Evolutionary conservation across 2,797 vertebrate genomes (phyloP).

Genomic region (Meriones psammophilus): DNA sequence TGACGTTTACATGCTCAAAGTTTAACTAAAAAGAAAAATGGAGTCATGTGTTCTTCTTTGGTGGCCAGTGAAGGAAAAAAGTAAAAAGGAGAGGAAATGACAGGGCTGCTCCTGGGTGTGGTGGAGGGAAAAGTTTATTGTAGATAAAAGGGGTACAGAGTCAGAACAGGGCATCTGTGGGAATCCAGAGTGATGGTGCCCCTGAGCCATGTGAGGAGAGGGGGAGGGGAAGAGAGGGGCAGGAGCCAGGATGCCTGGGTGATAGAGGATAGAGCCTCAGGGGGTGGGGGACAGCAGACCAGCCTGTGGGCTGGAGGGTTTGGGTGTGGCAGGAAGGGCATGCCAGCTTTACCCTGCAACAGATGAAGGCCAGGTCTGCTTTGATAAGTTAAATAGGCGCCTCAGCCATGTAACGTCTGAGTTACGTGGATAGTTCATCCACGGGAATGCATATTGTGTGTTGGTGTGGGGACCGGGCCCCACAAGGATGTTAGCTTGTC

Average conservation of each 20-base stretch:
- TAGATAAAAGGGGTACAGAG: background rate
- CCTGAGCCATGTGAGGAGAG: background rate
- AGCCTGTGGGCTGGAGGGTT: background rate
- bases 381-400: background rate
- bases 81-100: background rate
- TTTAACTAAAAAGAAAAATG: background rate
- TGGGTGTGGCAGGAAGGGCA: no score
- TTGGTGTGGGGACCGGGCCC: background rate
- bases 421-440: background rate
- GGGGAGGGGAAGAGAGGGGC: background rate
- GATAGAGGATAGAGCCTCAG: background rate
- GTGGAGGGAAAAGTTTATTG: background rate
- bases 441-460: background rate
- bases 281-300: background rate
- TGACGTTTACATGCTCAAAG: background rate
- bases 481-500: background rate
- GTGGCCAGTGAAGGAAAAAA: background rate
- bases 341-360: background rate
- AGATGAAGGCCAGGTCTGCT: background rate
- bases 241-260: background rate
- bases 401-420: background rate
- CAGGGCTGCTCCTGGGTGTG: background rate
- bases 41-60: background rate
- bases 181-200: background rate
- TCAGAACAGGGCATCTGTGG: background rate